Base-by-base conservation (phyloP, 2,113 vertebrate genomes). In the Ginglymostoma cirratum region DNA sequence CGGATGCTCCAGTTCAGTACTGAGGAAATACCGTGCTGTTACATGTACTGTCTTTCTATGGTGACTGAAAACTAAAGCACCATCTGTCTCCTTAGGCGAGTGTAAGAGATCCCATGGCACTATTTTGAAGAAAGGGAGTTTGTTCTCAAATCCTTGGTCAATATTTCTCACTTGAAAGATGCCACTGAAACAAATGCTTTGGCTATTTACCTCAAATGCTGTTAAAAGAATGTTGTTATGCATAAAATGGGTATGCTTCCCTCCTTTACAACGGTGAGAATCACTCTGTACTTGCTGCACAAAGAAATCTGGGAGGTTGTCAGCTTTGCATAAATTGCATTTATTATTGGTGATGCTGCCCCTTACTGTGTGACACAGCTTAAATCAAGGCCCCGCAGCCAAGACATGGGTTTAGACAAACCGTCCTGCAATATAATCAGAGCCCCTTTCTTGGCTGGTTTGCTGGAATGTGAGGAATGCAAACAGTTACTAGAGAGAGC, bases 391-490 rank as follows among this genome's bases (percentile, higher is more conserved):
- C 15, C 30, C 52, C 34, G 30, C 34, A 65, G 87, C 55, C 52
- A 17, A 61, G 48, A 90, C 27, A 55, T 83, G 27, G 87, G 27
- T 90, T 90, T 90, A 30, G 87, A 52, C 34, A 65, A 21, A 70
- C 3, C 21, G 70, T 42, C 42, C 93, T 70, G 8, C 70, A 45
- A 48, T 45, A 69, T 24, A 94, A 94, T 70, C 66, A 27, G 23
- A 45, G 38, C 21, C 23, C 21, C 93, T 70, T 95, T 95, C 67
- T 48, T 70, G 10, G 14, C 69, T 95, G 42, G 69, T 69, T 48
- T 34, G 94, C 23, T 52, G 45, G 67, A 95, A 95, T 52, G 42
- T 45, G 42, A 95, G 94, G 94, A 95, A 95, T 72, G 67, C 69
- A 95, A 24, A 48, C 69, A 52, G 27, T 34, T 72, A 66, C 42